These are phyloP conservation scores for Sinelater perroti DNA, from an alignment of 2,888 invertebrate species.

Conservation along the genomic window DNA sequence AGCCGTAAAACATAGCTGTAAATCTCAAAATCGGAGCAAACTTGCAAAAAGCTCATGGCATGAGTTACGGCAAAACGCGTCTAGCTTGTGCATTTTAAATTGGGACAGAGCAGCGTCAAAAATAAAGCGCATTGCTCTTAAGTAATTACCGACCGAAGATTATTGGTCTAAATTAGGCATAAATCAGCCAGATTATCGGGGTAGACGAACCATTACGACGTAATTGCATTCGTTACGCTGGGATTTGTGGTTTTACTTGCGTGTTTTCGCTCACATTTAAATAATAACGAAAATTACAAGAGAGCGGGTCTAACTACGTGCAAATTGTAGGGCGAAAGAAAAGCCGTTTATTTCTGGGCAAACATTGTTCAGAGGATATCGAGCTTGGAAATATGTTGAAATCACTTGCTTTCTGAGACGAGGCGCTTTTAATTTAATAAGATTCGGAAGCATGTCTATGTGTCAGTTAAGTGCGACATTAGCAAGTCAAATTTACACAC, in stretches of 20 bases:
- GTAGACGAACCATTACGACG: neutral
- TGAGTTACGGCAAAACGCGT: neutral
- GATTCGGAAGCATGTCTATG: too few species aligned
- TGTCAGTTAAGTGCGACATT: too few species aligned
- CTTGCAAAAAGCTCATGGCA: neutral
- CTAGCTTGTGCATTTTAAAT: too few species aligned
- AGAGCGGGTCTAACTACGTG: neutral
- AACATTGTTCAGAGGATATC: too few species aligned
- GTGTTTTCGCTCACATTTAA: conserved; percentile 5
- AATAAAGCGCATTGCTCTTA: neutral
- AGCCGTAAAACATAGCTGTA: neutral
- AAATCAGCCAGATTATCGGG: neutral
- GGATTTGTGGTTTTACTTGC: neutral
- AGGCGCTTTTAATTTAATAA: too few species aligned
- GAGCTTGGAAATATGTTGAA: too few species aligned
- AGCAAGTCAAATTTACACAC: too few species aligned
- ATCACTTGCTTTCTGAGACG: too few species aligned
- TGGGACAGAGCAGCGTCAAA: too few species aligned
- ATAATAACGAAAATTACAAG: neutral
- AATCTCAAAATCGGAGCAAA: neutral
- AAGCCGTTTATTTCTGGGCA: too few species aligned
- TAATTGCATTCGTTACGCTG: conserved; percentile 1
- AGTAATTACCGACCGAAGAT: conserved; percentile 1
- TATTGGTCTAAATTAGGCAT: neutral
- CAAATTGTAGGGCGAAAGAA: too few species aligned